Base-by-base conservation (phyloP, 1,140 invertebrate genomes). In the Listronotus oregonensis region DNA sequence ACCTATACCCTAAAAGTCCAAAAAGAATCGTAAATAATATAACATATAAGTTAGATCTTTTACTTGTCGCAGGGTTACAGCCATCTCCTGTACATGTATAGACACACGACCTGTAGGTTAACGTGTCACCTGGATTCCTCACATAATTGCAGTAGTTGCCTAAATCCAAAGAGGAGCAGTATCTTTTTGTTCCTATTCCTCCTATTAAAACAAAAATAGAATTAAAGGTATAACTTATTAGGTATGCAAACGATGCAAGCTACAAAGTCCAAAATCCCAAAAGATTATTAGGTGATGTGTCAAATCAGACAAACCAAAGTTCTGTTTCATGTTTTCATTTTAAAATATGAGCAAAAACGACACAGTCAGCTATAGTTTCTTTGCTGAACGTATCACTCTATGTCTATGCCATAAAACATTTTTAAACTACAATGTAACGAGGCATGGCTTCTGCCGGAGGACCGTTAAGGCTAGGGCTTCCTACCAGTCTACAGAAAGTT, bases 141-240 rank as follows among this genome's bases (percentile, higher is more conserved):
- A 97, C 90, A 78, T 94, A 96, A 75, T 97, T 90, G 77, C 96
- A 98, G 71, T 95, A 95, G 78, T 96, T 94, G 10, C 95, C 95
- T 71, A 96, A 80, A 80, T 98, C 89, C 68, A 91, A 81, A 9
- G 94, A 89, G 14, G 94, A 96, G 79, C 96, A 98, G 79, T 91
- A 97, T 63, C 96, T 83, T 75, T 93, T 93, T 39, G 95, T 96
- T 11, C 95, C 94, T 18, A 97, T 90, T 34, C 94, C 92, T 83
- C 92, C 93, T 96, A 76, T 55, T 76, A 75, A 57, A 58, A 34
- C 57, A 46, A 40, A 64, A 10, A 46, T 44, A 14, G 17, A 3
- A 15, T 15, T 2, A 44, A 40, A 3, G 3, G 11, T 49, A 49
- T 17, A 12, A 49, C 10, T 11, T 37, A 63, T 44, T 15, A 15